A percentile compares a stretch with the other conserved stretches of the same genome.
Evolutionary conservation across 92 coral and sea anemone species (phyloP).

Genomic region (Nematostella vectensis): DNA sequence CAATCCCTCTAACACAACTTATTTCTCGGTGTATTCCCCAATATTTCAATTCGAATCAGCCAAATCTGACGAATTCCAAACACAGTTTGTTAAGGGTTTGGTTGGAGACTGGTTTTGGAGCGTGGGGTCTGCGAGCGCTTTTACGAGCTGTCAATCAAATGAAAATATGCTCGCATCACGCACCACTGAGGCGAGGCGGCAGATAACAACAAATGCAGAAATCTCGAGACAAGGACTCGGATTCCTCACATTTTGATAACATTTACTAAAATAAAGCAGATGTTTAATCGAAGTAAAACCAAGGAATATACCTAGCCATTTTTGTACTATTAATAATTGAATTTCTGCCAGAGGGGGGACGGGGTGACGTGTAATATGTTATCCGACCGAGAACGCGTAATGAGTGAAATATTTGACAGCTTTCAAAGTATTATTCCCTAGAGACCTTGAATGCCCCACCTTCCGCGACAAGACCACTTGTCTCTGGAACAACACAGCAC

Average conservation of each 20-base stretch:
- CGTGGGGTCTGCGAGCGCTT: constrained; percentile 16
- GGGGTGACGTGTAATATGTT: not conserved
- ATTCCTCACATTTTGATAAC: too few relatives aligned
- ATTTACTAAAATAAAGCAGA: too few relatives aligned
- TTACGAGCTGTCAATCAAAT: constrained; percentile 36
- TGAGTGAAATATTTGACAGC: constrained; percentile 24
- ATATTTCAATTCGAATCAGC: not conserved
- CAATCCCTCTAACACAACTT: not conserved
- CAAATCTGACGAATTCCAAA: constrained; percentile 28
- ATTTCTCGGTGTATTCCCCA: not conserved
- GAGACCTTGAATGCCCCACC: constrained; percentile 29
- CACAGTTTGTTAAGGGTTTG: constrained; percentile 26
- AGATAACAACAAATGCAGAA: constrained; percentile 1
- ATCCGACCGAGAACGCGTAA: too few relatives aligned
- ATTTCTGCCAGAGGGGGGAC: too few relatives aligned
- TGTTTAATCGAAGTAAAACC: too few relatives aligned
- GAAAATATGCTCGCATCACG: constrained; percentile 72
- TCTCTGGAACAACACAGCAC: constrained; percentile 17
- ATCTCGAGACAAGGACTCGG: not conserved
- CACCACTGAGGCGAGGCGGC: constrained; percentile 36
- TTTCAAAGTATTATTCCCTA: not conserved
- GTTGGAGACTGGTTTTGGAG: constrained; percentile 17
- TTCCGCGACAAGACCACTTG: constrained; percentile 8
- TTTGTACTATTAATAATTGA: too few relatives aligned
- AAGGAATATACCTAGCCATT: too few relatives aligned